These are phyloP conservation scores for Strix uralensis DNA, from an alignment of 2,113 vertebrate genomes.

Conservation along the genomic window DNA sequence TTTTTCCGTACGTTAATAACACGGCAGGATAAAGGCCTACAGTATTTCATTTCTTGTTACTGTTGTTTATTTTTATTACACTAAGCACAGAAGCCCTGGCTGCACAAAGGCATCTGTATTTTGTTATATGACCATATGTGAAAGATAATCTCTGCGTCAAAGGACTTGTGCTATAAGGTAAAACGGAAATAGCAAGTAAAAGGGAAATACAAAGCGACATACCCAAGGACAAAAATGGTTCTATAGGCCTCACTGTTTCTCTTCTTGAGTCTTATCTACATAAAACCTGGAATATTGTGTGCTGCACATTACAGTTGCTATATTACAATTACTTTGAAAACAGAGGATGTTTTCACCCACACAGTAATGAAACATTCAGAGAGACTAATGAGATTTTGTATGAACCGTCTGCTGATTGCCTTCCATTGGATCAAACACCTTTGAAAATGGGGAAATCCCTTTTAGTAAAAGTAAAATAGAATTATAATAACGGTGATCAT, in stretches of 20 bases:
- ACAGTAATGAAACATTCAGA: conserved; percentile 5
- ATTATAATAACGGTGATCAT: background rate
- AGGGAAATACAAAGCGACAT: background rate
- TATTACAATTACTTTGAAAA: background rate
- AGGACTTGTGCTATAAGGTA: background rate
- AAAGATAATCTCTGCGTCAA: background rate
- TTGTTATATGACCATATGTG: background rate
- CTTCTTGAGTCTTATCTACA: background rate
- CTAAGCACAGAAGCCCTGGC: background rate
- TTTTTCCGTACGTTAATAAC: background rate
- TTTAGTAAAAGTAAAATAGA: background rate
- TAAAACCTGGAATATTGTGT: background rate
- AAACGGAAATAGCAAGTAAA: background rate
- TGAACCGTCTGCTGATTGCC: conserved; percentile 2
- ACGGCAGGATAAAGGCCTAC: background rate
- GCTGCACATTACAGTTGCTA: background rate
- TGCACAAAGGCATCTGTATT: background rate
- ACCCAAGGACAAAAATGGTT: background rate
- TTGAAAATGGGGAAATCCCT: background rate
- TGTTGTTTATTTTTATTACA: background rate
- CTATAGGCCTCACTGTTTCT: background rate
- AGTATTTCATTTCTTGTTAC: background rate
- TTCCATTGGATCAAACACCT: conserved; percentile 7
- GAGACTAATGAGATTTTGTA: background rate
- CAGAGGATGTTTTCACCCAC: background rate